These are phyloP conservation scores for Sternotherus odoratus DNA, from an alignment of 2,797 vertebrate genomes.

Conservation along the genomic window DNA sequence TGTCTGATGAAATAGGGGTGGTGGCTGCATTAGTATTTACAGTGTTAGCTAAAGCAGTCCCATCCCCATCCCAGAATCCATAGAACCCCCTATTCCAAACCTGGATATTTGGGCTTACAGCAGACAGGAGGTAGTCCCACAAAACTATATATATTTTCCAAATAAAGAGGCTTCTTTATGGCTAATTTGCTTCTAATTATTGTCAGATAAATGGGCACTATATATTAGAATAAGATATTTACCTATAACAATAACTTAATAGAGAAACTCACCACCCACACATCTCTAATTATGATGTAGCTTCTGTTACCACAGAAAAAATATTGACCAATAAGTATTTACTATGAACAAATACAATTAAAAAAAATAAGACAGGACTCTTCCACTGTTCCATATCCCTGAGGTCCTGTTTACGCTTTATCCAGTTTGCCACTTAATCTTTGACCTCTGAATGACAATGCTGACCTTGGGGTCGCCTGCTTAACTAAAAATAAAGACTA, in stretches of 20 bases:
- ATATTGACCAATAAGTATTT: background rate
- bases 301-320: conserved; percentile 9
- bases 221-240: background rate
- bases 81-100: background rate
- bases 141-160: background rate
- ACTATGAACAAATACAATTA: background rate
- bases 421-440: conserved; percentile 60
- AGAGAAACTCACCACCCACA: background rate
- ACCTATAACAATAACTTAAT: background rate
- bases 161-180: background rate
- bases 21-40: rapidly evolving
- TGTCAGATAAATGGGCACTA: background rate
- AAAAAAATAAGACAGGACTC: conserved; percentile 13
- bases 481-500: conserved; percentile 48
- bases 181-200: background rate
- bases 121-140: background rate
- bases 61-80: background rate
- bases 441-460: conserved; percentile 46
- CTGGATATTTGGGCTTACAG: background rate
- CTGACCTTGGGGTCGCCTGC: conserved; percentile 44
- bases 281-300: background rate
- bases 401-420: conserved; percentile 41
- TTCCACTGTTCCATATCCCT: conserved; percentile 28
- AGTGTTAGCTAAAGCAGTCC: background rate
- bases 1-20: background rate